phyloP scores from a whole-genome alignment of 2,888 invertebrate species.

The Caenorhabditis sp. region DNA sequence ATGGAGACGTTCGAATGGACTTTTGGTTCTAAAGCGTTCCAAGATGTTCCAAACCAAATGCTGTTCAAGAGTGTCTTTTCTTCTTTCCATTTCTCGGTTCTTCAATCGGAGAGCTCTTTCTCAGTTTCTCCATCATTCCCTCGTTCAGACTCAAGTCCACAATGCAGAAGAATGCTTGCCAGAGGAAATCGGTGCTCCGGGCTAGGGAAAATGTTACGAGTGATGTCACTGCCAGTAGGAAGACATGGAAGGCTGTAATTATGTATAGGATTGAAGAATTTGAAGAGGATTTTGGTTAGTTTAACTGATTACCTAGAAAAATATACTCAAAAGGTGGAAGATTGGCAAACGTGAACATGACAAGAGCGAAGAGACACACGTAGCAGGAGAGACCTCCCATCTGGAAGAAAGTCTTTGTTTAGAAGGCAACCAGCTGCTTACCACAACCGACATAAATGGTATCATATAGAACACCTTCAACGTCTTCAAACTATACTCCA shows the following conservation, averaged over 20 bases:
- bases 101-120: slow-evolving; percentile 1
- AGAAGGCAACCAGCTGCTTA: neutral
- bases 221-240: slow-evolving; percentile 10
- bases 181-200: slow-evolving; percentile 19
- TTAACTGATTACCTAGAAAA: slow-evolving; percentile 7
- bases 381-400: slow-evolving; percentile 26
- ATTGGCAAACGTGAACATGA: neutral
- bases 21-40: no score
- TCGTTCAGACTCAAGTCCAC: neutral
- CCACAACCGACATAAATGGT: slow-evolving; percentile 29
- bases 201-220: slow-evolving; percentile 4
- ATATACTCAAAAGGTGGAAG: slow-evolving; percentile 5
- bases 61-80: no score
- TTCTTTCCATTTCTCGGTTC: slow-evolving; percentile 8
- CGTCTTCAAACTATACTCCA: slow-evolving; percentile 14
- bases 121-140: slow-evolving; percentile 13
- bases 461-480: neutral
- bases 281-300: neutral
- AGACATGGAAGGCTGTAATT: slow-evolving; percentile 40
- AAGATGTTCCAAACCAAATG: no score
- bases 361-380: slow-evolving; percentile 12
- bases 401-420: neutral
- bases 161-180: slow-evolving; percentile 29
- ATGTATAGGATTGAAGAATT: neutral
- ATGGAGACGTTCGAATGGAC: no score